phyloP scores from a whole-genome alignment of 1,140 invertebrate genomes.

The Pararge aegeria region DNA sequence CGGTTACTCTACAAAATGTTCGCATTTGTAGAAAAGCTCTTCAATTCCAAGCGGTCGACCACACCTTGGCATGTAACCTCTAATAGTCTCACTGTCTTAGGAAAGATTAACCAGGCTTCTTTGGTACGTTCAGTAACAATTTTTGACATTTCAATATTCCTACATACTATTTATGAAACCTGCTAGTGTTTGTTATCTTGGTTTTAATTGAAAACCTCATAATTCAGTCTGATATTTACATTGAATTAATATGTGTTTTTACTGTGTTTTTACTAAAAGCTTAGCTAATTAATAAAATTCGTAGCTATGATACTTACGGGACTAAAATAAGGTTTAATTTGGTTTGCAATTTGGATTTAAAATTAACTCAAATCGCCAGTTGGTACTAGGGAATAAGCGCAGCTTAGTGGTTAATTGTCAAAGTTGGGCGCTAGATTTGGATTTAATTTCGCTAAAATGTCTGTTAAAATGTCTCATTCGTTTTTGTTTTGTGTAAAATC shows the following conservation, averaged over 20 bases:
- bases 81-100: slow-evolving; percentile 1
- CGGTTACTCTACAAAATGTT: slow-evolving; percentile 36
- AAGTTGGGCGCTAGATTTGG: slow-evolving; percentile 34
- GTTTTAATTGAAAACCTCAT: slow-evolving; percentile 37
- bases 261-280: background rate
- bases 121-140: background rate
- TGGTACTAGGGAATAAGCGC: slow-evolving; percentile 34
- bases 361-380: slow-evolving; percentile 26
- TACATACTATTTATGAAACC: slow-evolving; percentile 1
- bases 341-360: slow-evolving; percentile 16
- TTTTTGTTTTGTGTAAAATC: slow-evolving; percentile 30
- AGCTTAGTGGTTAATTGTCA: slow-evolving; percentile 37
- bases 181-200: slow-evolving; percentile 30
- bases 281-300: no score
- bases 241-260: no score
- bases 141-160: slow-evolving; percentile 3
- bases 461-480: slow-evolving; percentile 1
- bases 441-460: slow-evolving; percentile 33
- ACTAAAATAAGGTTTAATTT: slow-evolving; percentile 26
- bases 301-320: background rate
- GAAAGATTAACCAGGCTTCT: background rate
- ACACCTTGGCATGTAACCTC: slow-evolving; percentile 8
- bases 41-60: slow-evolving; percentile 7
- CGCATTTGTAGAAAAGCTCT: slow-evolving; percentile 34
- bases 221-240: slow-evolving; percentile 24